Base-by-base conservation (phyloP, 2,797 vertebrate species). In the Amblyraja radiata region DNA sequence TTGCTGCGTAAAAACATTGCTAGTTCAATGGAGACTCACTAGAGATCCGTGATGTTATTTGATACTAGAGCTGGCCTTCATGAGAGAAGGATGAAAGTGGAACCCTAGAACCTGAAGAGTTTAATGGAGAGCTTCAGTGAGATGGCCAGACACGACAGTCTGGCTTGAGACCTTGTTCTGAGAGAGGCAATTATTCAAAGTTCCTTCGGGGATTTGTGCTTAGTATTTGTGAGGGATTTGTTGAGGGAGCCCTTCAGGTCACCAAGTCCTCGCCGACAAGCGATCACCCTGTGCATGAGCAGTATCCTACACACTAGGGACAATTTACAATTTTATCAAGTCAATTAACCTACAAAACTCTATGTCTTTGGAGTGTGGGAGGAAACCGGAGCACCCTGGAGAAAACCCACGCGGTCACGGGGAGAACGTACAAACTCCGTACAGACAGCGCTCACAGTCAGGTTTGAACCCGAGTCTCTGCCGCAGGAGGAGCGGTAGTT, bases 1-100 rank as follows among this genome's bases (percentile, higher is more conserved):
- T 84, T 93, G 93, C 80, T 93, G 93, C 81, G 94, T 74, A 93
- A 93, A 94, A 93, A 93, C 93, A 92, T 93, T 76, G 68, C 61
- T 93, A 23, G 93, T 71, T 73, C 88, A 93, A 68, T 86, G 93
- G 94, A 36, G 21, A 86, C 83, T 94, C 93, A 93, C 93, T 94
- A 94, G 94, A 80, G 93, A 94, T 93, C 93, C 93, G 84, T 93
- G 74, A n/a, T 77, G 65, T 76, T 93, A 78, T 88, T 93, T 65
- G 93, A 86, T 94, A 93, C 23, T 93, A 93, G 93, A 94, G 32
- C 68, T 11, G 68, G 73, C 1, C 93, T 94, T 78, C 93, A 78
- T 90, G 93, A 18, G 93, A 93, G 93, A 90, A 5, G n/a, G 88
- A 91, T 7, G 39, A 68, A 46, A 11, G 71, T 71, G 25, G 23